Percentiles rank a stretch among this genome's conserved stretches.
These are phyloP conservation scores for Clarias laeviceps DNA, from an alignment of 2,797 vertebrate species.

Conservation along the genomic window DNA sequence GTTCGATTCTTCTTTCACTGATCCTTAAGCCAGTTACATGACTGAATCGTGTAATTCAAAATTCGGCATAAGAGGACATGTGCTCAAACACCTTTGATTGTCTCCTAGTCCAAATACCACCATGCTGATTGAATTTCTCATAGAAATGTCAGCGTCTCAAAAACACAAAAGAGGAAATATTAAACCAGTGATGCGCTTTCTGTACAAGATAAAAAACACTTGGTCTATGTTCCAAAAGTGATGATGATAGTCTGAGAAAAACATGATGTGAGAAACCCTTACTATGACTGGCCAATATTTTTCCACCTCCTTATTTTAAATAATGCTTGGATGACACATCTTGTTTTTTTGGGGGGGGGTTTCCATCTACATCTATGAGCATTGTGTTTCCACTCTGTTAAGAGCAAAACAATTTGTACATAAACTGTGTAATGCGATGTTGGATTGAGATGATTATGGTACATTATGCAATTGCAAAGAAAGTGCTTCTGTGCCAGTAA, in stretches of 20 bases:
- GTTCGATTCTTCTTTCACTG: not conserved
- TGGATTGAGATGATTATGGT: not conserved
- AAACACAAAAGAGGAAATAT: not conserved
- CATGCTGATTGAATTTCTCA: not conserved
- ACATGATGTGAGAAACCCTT: not conserved
- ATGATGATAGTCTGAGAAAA: not conserved
- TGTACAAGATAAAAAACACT: not conserved
- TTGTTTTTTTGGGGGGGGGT: not conserved
- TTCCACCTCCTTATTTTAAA: not conserved
- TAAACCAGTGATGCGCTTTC: not conserved
- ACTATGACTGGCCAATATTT: not conserved
- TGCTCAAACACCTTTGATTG: not conserved
- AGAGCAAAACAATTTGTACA: not conserved
- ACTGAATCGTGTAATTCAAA: not conserved
- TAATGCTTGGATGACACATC: not conserved
- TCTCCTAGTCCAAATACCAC: not conserved
- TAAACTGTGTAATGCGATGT: not conserved
- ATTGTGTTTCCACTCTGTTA: not conserved
- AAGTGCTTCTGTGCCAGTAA: not conserved
- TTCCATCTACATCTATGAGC: not conserved
- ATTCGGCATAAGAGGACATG: not conserved
- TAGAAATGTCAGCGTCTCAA: not conserved
- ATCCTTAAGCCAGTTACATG: not conserved
- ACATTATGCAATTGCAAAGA: not conserved
- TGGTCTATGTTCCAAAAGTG: not conserved